Evolutionary conservation across 2,113 vertebrate species (phyloP), one percentile per base, ranked within the genome.

Genomic region (Scomber colias): DNA sequence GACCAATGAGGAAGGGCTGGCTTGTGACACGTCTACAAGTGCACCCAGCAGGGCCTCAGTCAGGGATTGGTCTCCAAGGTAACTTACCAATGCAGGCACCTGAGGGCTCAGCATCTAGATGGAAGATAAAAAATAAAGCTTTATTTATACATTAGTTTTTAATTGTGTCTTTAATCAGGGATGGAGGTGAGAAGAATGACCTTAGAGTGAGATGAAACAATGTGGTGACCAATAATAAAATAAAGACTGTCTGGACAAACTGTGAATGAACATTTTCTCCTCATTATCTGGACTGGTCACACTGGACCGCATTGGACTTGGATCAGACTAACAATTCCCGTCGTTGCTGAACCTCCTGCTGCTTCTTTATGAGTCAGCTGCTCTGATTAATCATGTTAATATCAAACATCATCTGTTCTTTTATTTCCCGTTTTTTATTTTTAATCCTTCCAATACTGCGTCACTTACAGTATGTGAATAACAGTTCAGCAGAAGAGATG

Each of bases 91-190:
- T 21, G 89, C 85, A 0, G 96, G 96, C 68, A 98, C 92, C 69
- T 97, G 95, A 19, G 95, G 93, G 55, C 94, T 94, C 90, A 97
- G 88, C 63, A 95, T 95, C 98, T 99, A 79, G 45, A 81, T 10
- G 54, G 85, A 71, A 51, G 16, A 54, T 31, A n/a, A 21, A 27
- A 40, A 11, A 31, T 3, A 50, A 30, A 50, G 30, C 15, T 12
- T 35, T 17, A 11, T 56, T 57, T 3, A 46, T 1, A 44, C 19
- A 14, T 48, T 17, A 35, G 31, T 53, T 63, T 60, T 40, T 48
- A 14, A 64, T 35, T 9, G 67, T 63, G 31, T 49, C 19, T 79
- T 56, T 53, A 77, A 79, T 69, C 40, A 81, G 30, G 63, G 35
- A 45, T 24, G 16, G 40, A 56, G 66, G 67, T 56, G 69, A 62